Evolutionary conservation across 2,888 invertebrate genomes (phyloP).

Genomic region (Steinernema hermaphroditum): DNA sequence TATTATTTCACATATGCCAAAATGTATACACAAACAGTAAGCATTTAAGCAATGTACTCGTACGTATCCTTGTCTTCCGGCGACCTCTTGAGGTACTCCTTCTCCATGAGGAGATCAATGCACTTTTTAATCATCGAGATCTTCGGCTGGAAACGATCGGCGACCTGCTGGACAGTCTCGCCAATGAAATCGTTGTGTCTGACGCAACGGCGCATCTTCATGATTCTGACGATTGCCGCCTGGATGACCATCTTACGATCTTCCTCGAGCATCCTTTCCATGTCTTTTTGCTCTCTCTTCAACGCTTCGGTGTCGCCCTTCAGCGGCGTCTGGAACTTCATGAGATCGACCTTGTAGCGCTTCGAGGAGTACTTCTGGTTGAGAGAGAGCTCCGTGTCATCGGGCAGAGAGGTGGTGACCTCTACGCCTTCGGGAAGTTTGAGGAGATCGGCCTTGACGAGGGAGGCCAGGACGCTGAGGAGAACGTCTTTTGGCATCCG

Average conservation of each 20-base stretch:
- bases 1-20: too few relatives aligned
- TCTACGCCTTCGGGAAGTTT: background rate
- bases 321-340: background rate
- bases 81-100: conserved; percentile 73
- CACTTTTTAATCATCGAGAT: conserved; percentile 79
- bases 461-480: background rate
- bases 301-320: conserved; percentile 65
- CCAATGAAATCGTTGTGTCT: conserved; percentile 89
- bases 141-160: conserved; percentile 76
- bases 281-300: conserved; percentile 91
- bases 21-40: too few relatives aligned
- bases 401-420: background rate
- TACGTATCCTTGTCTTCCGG: conserved; percentile 44
- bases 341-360: background rate
- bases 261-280: conserved; percentile 97
- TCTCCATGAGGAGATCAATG: conserved; percentile 98
- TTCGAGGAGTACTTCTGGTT: background rate
- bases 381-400: background rate
- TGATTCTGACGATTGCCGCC: conserved; percentile 74
- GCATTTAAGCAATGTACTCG: conserved; percentile 46
- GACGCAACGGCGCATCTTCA: conserved; percentile 95
- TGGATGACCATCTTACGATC: conserved; percentile 90
- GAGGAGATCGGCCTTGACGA: background rate
- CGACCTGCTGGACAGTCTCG: conserved; percentile 92
- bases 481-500: background rate